Percentiles rank a stretch among this genome's conserved stretches.
These are phyloP conservation scores for mouse (Mus musculus) DNA, from an alignment of 2,113 vertebrate species.

Conservation along the genomic window DNA sequence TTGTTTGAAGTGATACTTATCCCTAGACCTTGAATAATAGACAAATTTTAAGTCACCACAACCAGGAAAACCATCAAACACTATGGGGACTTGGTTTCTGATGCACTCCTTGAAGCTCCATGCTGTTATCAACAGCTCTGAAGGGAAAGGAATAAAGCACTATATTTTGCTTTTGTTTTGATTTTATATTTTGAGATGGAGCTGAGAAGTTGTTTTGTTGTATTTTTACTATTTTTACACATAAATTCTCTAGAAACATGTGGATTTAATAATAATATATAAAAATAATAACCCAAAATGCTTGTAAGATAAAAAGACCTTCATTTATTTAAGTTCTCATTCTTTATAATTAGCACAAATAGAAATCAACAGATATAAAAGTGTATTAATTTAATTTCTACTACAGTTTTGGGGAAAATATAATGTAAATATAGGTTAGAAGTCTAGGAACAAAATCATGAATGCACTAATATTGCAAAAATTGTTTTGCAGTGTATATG, in stretches of 20 bases:
- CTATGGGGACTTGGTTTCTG: not conserved
- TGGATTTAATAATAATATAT: not conserved
- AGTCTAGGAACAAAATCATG: not conserved
- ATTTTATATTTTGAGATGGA: not conserved
- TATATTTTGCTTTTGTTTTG: not conserved
- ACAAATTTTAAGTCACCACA: slow-evolving; percentile 24
- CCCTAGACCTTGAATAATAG: not conserved
- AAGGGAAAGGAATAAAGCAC: slow-evolving; percentile 9
- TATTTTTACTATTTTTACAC: not conserved
- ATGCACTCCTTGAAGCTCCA: not conserved
- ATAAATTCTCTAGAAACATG: not conserved
- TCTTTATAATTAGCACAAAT: not conserved
- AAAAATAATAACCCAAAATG: not conserved
- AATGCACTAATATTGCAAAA: not conserved
- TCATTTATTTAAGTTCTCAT: not conserved
- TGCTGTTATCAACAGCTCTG: not conserved
- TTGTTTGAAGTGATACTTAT: not conserved
- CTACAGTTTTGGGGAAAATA: no score
- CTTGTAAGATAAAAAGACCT: not conserved
- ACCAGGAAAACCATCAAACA: not conserved
- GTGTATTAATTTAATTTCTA: not conserved
- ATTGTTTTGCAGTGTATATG: not conserved
- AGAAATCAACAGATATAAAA: not conserved
- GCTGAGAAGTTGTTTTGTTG: not conserved
- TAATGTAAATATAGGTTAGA: not conserved